phyloP scores from a whole-genome alignment of 2,888 invertebrate species.

The Phania funesta region DNA sequence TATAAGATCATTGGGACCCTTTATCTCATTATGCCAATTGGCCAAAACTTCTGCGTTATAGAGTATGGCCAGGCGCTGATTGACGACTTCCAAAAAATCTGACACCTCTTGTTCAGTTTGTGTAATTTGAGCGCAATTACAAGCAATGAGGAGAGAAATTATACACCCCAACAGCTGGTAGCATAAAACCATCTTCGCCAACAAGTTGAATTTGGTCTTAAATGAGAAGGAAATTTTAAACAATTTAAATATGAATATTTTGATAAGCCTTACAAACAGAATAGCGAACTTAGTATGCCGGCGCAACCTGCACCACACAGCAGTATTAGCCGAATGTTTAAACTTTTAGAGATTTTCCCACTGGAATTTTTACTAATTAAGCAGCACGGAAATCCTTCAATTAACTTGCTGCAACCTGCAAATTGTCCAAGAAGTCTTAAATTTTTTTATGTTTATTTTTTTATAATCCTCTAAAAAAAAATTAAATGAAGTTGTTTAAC shows the following conservation, averaged over 20 bases:
- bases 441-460: too few species aligned
- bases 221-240: too few species aligned
- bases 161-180: background rate
- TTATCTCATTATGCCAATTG: constrained; percentile 74
- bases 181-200: background rate
- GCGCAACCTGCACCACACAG: too few species aligned
- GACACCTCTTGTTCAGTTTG: constrained; percentile 64
- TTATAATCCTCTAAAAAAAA: too few species aligned
- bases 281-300: too few species aligned
- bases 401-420: background rate
- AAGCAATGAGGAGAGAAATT: background rate
- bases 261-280: too few species aligned
- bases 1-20: constrained; percentile 70
- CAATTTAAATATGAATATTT: too few species aligned
- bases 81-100: constrained; percentile 72
- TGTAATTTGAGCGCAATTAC: background rate
- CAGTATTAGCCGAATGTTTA: too few species aligned
- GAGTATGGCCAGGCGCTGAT: constrained; percentile 70
- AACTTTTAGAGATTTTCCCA: background rate
- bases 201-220: background rate
- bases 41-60: constrained; percentile 75
- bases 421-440: background rate
- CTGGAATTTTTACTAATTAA: background rate
- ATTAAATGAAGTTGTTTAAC: too few species aligned
- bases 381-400: background rate